Base-by-base conservation (phyloP, 92 coral and sea anemone genomes). In the Porites evermanni region DNA sequence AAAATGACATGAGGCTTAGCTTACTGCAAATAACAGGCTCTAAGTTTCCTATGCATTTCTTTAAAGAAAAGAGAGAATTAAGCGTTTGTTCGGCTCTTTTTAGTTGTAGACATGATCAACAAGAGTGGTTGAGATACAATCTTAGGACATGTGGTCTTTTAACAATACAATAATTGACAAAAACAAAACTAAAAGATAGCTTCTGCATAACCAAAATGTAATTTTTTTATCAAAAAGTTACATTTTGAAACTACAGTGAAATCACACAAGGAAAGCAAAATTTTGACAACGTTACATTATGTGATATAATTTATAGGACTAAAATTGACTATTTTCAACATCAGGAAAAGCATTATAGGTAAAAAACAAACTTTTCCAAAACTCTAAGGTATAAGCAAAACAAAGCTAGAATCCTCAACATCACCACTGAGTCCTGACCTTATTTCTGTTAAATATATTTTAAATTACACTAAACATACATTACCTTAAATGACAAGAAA, bases 71-170 rank as follows among this genome's bases (percentile, higher is more conserved):
- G 60, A 0, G 53, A 76, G 80, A 76, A 76, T 59, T 76, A 14
- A 76, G 50, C 26, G 1, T 76, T 3, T 24, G 8, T 24, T 76
- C 80, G 12, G 68, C 47, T 38, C 47, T 29, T 1, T 8, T 59
- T 76, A 29, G 68, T 29, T 24, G 24, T 19, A 76, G 80, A 76
- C 80, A 76, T 23, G 24, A 76, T 76, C 12, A 76, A 52, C 64
- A 73, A n/a, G 68, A 12, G 80, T 21, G 19, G 23, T 14, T 67
- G 23, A 6, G 80, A 76, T 76, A 76, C 16, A 67, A 76, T 23
- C 80, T 76, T 11, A 58, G 68, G 18, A 8, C 68, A 29, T n/a
- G 60, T 76, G 68, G 63, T 4, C 23, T 76, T 58, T 23, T 70
- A 32, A 70, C 80, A 75, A 56, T 56, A 23, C 1, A 56, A 14